These are phyloP conservation scores for Cuculus canorus DNA, from an alignment of 2,797 vertebrate genomes.

Conservation along the genomic window DNA sequence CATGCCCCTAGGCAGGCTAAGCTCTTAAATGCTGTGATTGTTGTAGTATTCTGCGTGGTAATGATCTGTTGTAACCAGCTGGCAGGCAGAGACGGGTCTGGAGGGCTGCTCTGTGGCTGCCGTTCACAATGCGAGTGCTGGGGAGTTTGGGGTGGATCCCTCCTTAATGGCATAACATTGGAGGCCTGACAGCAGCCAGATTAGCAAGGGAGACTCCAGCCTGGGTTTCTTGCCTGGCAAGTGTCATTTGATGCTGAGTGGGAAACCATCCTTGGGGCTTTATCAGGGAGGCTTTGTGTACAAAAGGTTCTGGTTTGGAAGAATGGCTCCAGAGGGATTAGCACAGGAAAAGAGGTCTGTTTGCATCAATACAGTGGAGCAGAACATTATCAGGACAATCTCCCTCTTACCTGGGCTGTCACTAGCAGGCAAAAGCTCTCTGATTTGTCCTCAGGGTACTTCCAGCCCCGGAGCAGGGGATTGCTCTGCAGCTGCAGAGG, in stretches of 20 bases:
- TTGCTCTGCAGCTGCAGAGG: not conserved
- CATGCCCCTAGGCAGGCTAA: conserved; percentile 34
- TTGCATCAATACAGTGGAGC: conserved; percentile 8
- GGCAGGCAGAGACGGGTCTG: conserved; percentile 57
- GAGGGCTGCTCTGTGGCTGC: conserved; percentile 35
- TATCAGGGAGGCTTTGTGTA: conserved; percentile 9
- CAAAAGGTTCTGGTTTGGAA: conserved; percentile 29
- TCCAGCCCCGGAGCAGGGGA: conserved; percentile 14
- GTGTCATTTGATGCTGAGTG: conserved; percentile 54
- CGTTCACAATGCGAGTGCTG: not conserved
- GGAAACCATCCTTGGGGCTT: conserved; percentile 40
- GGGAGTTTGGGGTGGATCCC: conserved; percentile 2
- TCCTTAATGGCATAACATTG: not conserved
- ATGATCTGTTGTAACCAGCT: conserved; percentile 48
- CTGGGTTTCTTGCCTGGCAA: not conserved
- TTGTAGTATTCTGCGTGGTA: conserved; percentile 17
- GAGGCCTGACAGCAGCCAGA: conserved; percentile 23
- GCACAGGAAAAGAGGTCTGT: conserved; percentile 17
- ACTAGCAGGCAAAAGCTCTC: conserved; percentile 4
- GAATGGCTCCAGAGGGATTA: conserved; percentile 59
- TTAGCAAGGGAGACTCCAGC: not conserved
- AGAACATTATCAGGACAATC: not conserved
- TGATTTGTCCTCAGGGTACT: conserved; percentile 10
- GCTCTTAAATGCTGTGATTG: conserved; percentile 52
- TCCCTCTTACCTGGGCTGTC: conserved; percentile 33